Conservation (phyloP, 2,888 invertebrate genomes). For the Andricus curvator region DNA sequence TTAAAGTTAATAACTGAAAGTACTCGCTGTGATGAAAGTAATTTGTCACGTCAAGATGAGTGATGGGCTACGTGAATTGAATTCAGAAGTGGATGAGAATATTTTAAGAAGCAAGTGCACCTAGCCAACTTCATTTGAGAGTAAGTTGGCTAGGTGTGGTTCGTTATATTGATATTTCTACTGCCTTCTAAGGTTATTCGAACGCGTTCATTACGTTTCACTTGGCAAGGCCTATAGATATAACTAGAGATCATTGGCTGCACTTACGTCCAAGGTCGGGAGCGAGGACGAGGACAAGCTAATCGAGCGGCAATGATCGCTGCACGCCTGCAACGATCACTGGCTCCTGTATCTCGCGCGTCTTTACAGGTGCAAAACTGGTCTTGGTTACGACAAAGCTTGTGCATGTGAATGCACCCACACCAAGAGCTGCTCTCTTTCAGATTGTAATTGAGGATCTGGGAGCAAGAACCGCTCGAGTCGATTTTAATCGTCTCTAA, state of each 20-base stretch:
- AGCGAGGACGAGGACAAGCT: conserved; percentile 54
- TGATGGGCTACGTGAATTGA: conserved; percentile 9
- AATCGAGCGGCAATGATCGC: conserved; percentile 60
- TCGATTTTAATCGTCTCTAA: conserved; percentile 28
- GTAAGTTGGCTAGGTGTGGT: not conserved
- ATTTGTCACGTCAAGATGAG: conserved; percentile 14
- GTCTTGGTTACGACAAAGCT: conserved; percentile 15
- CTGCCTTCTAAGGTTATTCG: conserved; percentile 6
- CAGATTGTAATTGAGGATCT: conserved; percentile 13
- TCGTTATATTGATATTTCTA: conserved; percentile 1
- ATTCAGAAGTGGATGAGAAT: not conserved
- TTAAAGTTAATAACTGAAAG: not conserved
- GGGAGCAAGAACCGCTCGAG: conserved; percentile 2
- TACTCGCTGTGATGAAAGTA: not conserved
- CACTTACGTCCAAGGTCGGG: conserved; percentile 47
- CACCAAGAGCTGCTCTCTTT: not conserved
- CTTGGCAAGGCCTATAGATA: not conserved
- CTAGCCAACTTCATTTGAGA: not conserved
- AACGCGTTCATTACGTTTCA: conserved; percentile 6
- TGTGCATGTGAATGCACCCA: conserved; percentile 23
- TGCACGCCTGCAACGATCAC: conserved; percentile 46
- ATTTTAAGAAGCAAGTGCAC: not conserved
- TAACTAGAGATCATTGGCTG: conserved; percentile 32
- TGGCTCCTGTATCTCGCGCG: conserved; percentile 51
- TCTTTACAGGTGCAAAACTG: conserved; percentile 45